Conservation (phyloP, 2,888 invertebrate species). For the Metalampra italica region DNA sequence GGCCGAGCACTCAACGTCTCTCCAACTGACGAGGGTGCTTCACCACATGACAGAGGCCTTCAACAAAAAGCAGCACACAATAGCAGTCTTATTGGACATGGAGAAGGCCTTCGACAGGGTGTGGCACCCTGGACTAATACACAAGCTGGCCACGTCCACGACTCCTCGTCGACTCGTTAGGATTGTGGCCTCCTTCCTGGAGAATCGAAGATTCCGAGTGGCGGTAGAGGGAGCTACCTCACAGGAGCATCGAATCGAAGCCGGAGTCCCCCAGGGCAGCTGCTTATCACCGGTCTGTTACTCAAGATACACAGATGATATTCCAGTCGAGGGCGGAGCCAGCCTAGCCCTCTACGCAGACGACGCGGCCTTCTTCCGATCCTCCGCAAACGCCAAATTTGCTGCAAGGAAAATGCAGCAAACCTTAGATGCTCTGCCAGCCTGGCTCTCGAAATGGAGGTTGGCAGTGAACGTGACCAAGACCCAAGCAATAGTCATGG, state of each 20-base stretch:
- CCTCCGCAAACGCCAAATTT: background rate
- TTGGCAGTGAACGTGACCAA: conserved; percentile 1
- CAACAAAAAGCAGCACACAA: conserved; percentile 5
- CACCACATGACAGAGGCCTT: conserved; percentile 8
- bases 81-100: conserved; percentile 18
- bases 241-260: conserved; percentile 4
- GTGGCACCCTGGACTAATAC: conserved; percentile 29
- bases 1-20: conserved; percentile 21
- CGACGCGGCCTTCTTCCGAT: conserved; percentile 6
- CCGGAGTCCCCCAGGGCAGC: conserved; percentile 20
- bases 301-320: conserved; percentile 18
- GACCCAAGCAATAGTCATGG: background rate
- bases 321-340: conserved; percentile 8
- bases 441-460: background rate
- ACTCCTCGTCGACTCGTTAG: conserved; percentile 8
- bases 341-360: conserved; percentile 19
- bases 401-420: background rate
- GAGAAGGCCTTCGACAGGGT: conserved; percentile 32
- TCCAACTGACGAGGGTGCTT: conserved; percentile 25
- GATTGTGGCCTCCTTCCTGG: conserved; percentile 18
- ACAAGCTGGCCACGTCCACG: conserved; percentile 16
- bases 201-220: conserved; percentile 13
- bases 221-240: conserved; percentile 12
- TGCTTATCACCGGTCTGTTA: conserved; percentile 18
- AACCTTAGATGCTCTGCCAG: background rate